Conservation (phyloP, 2,888 invertebrate genomes). For the Ryuthela nishihirai region DNA sequence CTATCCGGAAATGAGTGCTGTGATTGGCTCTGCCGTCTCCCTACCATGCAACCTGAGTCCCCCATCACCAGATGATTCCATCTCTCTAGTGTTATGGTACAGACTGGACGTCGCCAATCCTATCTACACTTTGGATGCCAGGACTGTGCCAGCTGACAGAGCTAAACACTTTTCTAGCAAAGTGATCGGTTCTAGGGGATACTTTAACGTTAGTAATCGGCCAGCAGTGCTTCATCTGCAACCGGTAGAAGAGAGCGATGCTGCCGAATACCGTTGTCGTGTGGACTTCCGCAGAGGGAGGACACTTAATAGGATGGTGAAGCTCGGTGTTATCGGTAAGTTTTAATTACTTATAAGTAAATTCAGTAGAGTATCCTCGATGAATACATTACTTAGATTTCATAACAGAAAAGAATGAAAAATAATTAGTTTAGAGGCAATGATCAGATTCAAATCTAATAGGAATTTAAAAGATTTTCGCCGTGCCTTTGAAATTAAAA, state of each 20-base stretch:
- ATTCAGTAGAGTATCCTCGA: no score
- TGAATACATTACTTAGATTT: no score
- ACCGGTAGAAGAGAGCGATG: conserved; percentile 24
- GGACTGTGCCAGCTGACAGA: conserved; percentile 5
- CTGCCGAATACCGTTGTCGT: conserved; percentile 34
- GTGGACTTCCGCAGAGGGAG: conserved; percentile 34
- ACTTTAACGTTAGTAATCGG: conserved; percentile 16
- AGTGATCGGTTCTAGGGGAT: conserved; percentile 13
- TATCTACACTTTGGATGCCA: conserved; percentile 36
- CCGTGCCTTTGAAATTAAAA: no score
- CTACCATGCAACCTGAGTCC: conserved; percentile 38
- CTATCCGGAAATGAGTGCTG: conserved; percentile 17
- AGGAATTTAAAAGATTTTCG: no score
- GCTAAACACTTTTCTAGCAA: conserved; percentile 25
- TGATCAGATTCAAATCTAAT: no score
- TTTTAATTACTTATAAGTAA: no score
- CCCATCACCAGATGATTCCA: conserved; percentile 28
- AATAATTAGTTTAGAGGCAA: no score
- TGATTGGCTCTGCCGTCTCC: conserved; percentile 30
- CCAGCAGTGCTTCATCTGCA: conserved; percentile 13
- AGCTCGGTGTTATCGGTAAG: conserved; percentile 34
- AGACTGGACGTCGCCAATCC: conserved; percentile 25
- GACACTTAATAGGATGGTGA: conserved; percentile 20
- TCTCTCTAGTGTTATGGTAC: conserved; percentile 40
- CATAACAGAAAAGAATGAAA: no score